phyloP scores from a whole-genome alignment of 2,113 vertebrate species.

The Hippocampus abdominalis region DNA sequence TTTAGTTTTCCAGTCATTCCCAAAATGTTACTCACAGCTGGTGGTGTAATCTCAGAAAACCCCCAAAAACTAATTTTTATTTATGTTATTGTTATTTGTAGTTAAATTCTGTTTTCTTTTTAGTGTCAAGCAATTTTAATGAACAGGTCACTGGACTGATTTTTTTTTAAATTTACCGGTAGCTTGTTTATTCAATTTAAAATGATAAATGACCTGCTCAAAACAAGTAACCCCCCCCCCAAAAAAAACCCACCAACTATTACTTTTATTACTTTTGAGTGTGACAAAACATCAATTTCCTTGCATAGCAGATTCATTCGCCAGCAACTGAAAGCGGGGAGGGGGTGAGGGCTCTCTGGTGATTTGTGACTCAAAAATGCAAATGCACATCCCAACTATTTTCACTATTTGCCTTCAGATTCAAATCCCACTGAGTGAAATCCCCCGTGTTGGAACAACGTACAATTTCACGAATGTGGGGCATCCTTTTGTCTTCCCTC shows the following conservation, averaged over 20 bases:
- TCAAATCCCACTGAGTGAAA: conserved; percentile 8
- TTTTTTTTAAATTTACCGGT: too few relatives aligned
- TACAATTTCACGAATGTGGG: conserved; percentile 6
- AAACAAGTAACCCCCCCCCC: neutral
- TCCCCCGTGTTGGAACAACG: neutral
- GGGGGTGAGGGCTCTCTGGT: conserved; percentile 24
- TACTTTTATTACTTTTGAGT: neutral
- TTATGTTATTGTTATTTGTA: neutral
- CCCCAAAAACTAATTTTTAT: neutral
- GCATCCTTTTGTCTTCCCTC: conserved; percentile 7
- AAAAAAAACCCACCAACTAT: neutral
- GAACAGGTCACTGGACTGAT: too few relatives aligned
- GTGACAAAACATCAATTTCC: neutral
- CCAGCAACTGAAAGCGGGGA: conserved; percentile 32
- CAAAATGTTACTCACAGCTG: too few relatives aligned
- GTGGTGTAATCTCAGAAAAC: neutral
- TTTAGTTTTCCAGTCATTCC: too few relatives aligned
- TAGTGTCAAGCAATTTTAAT: too few relatives aligned
- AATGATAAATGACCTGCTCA: neutral
- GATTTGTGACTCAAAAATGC: conserved; percentile 25
- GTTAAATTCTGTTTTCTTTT: too few relatives aligned
- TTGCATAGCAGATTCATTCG: conserved; percentile 65
- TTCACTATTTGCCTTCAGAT: conserved; percentile 26
- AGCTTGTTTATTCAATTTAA: too few relatives aligned
- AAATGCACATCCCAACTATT: conserved; percentile 28